These are phyloP conservation scores for Ooceraea biroi DNA, from an alignment of 1,140 invertebrate species.

Conservation along the genomic window DNA sequence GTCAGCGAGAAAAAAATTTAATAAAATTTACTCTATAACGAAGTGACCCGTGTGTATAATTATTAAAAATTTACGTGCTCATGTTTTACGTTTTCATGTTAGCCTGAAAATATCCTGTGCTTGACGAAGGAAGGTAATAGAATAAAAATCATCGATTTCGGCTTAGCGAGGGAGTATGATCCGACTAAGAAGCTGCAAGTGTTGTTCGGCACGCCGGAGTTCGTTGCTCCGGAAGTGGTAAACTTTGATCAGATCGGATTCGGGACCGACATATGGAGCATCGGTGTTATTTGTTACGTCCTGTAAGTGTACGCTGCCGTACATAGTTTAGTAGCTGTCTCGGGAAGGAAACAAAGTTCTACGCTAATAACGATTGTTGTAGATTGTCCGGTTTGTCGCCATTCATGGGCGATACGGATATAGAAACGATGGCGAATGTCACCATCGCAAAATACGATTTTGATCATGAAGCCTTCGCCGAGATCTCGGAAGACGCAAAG, in stretches of 20 bases:
- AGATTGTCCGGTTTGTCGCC: conserved; percentile 98
- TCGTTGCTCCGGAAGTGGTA: conserved; percentile 99
- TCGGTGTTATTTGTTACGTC: conserved; percentile 98
- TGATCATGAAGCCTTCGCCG: conserved; percentile 96
- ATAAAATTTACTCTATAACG: background rate
- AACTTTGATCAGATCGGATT: conserved; percentile 98
- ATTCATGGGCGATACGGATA: conserved; percentile 98
- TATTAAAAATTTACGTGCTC: conserved; percentile 35
- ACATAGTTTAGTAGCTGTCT: too few species aligned
- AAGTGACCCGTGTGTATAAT: background rate
- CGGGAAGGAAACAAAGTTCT: background rate
- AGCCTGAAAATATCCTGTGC: conserved; percentile 99
- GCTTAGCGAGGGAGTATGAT: conserved; percentile 96
- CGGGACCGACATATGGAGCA: conserved; percentile 99
- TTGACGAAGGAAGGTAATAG: conserved; percentile 97
- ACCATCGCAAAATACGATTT: conserved; percentile 98
- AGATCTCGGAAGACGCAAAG: conserved; percentile 96
- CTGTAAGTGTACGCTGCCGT: conserved; percentile 96
- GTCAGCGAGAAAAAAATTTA: background rate
- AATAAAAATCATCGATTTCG: conserved; percentile 99
- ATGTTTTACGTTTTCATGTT: conserved; percentile 81
- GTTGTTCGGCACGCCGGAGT: conserved; percentile 99
- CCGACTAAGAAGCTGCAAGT: conserved; percentile 96
- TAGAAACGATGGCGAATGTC: conserved; percentile 99
- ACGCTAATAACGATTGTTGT: conserved; percentile 68